Evolutionary conservation across 1,140 invertebrate genomes (phyloP), one percentile per base, ranked within the genome.

Genomic region (Oreohelix idahoensis): DNA sequence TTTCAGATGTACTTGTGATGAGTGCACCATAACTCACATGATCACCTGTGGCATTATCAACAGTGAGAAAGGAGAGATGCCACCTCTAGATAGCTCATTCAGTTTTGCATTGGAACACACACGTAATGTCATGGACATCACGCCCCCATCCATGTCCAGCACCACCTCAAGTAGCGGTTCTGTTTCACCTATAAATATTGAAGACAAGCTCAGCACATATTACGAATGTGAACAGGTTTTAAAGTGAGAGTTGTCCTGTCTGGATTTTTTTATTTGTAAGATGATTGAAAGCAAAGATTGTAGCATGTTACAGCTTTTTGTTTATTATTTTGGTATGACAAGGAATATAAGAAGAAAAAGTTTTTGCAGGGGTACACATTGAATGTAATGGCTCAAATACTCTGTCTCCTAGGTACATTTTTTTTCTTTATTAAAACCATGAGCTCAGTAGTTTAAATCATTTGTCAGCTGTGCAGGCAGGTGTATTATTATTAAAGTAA

Each of bases 1-100:
- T 85, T 87, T 38, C 84, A 93, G 92, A 73, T 93, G 92, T 88
- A 90, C 92, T 0, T 93, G 92, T 89, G 91, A 93, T 88, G 92
- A 93, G 75, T 92, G 91, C 84, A 92, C 91, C 42, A 92, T 92
- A 58, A 91, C 90, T 32, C 91, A 92, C 75, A 90, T 92, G 89
- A 93, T 92, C 53, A 93, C 91, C 1, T 93, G 92, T 89, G 91
- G 91, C 53, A 91, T 92, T 53, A 90, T 92, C 51, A 90, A 89
- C 69, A 89, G 90, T n/a, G 91, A 92, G 39, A 88, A 87, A 69
- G 74, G 89, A 88, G 77, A 88, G 75, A 53, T 83, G 81, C 36
- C 81, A 87, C 39, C 84, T 83, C 75, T 86, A 49, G 53, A 83
- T 75, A 74, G 86, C 23, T 63, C 84, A 32, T 85, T 86, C 63